A percentile compares a stretch with the other conserved stretches of the same genome.
These are phyloP conservation scores for Lasioglossum calceatum DNA, from an alignment of 2,888 invertebrate genomes.

Conservation along the genomic window DNA sequence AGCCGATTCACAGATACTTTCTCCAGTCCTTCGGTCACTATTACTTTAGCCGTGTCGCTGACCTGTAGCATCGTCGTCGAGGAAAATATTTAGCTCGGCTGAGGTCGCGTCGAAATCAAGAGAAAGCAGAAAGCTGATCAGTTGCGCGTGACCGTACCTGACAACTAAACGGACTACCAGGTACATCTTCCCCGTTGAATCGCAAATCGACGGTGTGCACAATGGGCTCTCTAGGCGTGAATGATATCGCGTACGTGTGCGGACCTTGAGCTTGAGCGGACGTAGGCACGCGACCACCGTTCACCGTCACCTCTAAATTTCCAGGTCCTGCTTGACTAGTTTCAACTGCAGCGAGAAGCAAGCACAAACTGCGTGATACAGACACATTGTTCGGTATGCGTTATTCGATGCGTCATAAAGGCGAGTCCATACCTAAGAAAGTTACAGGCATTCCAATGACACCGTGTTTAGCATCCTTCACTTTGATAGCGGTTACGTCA, in stretches of 20 bases:
- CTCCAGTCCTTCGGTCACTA: slow-evolving; percentile 92
- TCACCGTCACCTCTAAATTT: slow-evolving; percentile 98
- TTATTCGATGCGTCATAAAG: not conserved
- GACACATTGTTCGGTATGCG: not conserved
- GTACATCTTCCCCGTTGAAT: slow-evolving; percentile 98
- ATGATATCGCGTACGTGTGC: slow-evolving; percentile 98
- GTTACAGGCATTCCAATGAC: slow-evolving; percentile 96
- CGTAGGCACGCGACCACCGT: slow-evolving; percentile 98
- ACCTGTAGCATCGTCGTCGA: slow-evolving; percentile 72
- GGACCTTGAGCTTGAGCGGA: slow-evolving; percentile 98
- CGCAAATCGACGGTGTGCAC: slow-evolving; percentile 97
- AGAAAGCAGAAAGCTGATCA: not conserved
- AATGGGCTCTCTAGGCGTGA: slow-evolving; percentile 96
- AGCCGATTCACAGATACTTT: slow-evolving; percentile 94
- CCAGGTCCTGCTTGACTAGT: slow-evolving; percentile 99
- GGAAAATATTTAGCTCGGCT: not conserved
- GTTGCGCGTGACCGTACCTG: slow-evolving; percentile 78
- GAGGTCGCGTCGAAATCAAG: not conserved
- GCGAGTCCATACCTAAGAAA: slow-evolving; percentile 89
- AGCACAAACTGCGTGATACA: not conserved
- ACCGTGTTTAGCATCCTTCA: slow-evolving; percentile 95
- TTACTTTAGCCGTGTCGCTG: slow-evolving; percentile 85
- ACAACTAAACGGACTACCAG: slow-evolving; percentile 88
- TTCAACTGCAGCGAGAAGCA: slow-evolving; percentile 89
- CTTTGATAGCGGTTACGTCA: slow-evolving; percentile 96